These are phyloP conservation scores for Eurytemora carolleeae DNA, from an alignment of 1,140 invertebrate genomes.

Conservation along the genomic window DNA sequence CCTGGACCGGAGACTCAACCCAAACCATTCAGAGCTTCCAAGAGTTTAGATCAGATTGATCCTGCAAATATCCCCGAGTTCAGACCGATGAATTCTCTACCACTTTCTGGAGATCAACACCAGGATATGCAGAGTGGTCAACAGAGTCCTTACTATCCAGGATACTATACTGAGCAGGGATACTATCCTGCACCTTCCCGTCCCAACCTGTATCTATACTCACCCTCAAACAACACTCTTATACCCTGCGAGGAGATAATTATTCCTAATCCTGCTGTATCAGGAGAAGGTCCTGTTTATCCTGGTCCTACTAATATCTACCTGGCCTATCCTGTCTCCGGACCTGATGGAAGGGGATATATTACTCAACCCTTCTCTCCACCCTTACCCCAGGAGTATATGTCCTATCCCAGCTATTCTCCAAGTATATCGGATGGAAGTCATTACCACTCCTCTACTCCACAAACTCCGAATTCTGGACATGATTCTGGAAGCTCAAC, in stretches of 20 bases:
- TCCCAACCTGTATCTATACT: constrained; percentile 14
- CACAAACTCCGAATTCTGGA: background rate
- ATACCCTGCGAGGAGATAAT: constrained; percentile 13
- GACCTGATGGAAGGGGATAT: background rate
- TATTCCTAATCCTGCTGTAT: constrained; percentile 1
- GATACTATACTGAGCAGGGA: too few species aligned
- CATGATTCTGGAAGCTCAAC: background rate
- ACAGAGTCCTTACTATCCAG: too few species aligned
- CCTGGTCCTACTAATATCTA: background rate
- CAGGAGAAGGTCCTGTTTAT: background rate
- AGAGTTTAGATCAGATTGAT: too few species aligned
- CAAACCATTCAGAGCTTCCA: too few species aligned
- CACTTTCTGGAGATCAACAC: too few species aligned
- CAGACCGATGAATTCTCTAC: too few species aligned
- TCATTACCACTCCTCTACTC: background rate
- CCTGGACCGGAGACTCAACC: too few species aligned
- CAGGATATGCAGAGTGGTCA: too few species aligned
- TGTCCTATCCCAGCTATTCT: background rate
- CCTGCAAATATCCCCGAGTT: too few species aligned
- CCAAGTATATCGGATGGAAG: too few species aligned
- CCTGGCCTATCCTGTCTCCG: constrained; percentile 8
- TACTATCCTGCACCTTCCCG: too few species aligned
- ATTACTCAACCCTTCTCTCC: background rate
- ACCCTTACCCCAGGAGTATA: background rate
- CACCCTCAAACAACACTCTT: constrained; percentile 11